Evolutionary conservation across 2,888 invertebrate genomes (phyloP).

Genomic region (Drosophila austrosaltans): DNA sequence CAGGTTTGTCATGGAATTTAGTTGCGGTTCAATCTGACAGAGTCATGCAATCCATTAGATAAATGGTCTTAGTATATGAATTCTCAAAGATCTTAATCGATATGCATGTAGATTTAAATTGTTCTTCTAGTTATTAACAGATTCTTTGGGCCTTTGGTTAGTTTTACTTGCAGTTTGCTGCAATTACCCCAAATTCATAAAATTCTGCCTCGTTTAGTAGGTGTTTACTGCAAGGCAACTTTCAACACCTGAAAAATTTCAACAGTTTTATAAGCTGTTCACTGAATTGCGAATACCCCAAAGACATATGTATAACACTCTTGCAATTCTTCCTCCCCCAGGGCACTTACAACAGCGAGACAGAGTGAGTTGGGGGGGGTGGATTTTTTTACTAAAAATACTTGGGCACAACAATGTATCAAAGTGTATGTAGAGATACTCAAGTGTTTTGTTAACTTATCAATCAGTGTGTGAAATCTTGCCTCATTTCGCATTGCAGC

Average conservation of each 20-base stretch:
- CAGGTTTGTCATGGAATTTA: slow-evolving; percentile 1
- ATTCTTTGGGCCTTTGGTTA: slow-evolving; percentile 9
- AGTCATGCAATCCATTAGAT: not conserved
- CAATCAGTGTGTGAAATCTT: slow-evolving; percentile 66
- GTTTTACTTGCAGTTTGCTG: slow-evolving; percentile 3
- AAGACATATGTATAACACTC: slow-evolving; percentile 1
- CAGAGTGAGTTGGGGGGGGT: not conserved
- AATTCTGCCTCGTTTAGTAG: slow-evolving; percentile 54
- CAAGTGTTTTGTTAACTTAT: slow-evolving; percentile 56
- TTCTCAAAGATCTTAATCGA: not conserved
- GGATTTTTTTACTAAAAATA: not conserved
- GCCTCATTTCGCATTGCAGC: slow-evolving; percentile 60
- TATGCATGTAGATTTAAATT: no score
- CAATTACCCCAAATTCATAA: slow-evolving; percentile 21
- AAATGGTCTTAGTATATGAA: not conserved
- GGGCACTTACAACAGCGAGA: not conserved
- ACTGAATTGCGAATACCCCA: slow-evolving; percentile 31
- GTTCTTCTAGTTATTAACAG: not conserved
- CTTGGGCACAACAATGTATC: slow-evolving; percentile 5
- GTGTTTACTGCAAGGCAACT: slow-evolving; percentile 51
- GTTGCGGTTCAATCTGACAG: not conserved
- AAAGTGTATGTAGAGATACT: not conserved
- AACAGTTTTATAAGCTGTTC: slow-evolving; percentile 57
- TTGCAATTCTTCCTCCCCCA: not conserved
- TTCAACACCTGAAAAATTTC: slow-evolving; percentile 55